Evolutionary conservation across 2,113 vertebrate genomes (phyloP).

Genomic region (Oreochromis niloticus): DNA sequence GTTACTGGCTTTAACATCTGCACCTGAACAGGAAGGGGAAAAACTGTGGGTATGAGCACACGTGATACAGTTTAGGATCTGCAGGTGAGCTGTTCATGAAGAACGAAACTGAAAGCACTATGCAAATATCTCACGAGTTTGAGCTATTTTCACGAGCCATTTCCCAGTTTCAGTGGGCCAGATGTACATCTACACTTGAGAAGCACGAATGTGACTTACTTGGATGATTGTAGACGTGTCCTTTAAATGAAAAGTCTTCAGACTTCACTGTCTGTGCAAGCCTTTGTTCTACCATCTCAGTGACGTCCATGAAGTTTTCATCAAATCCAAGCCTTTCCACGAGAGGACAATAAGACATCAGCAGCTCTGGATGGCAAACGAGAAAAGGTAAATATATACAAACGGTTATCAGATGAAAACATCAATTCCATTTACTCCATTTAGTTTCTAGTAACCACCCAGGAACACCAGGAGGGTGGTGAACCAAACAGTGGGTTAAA

Average conservation of each 20-base stretch:
- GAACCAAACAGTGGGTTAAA: background rate
- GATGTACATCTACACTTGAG: background rate
- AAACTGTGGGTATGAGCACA: background rate
- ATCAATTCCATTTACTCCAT: background rate
- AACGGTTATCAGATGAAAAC: background rate
- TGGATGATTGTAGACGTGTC: slow-evolving; percentile 77
- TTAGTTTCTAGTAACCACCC: background rate
- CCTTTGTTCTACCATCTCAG: slow-evolving; percentile 77
- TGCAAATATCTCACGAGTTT: slow-evolving; percentile 34
- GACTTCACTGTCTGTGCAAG: slow-evolving; percentile 29
- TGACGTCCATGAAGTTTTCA: slow-evolving; percentile 89
- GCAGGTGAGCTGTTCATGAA: background rate
- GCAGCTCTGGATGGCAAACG: slow-evolving; percentile 69
- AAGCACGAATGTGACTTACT: slow-evolving; percentile 58
- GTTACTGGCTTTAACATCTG: slow-evolving; percentile 44
- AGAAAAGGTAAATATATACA: background rate
- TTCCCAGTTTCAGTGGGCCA: slow-evolving; percentile 26
- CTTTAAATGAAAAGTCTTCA: slow-evolving; percentile 55
- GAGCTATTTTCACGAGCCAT: background rate
- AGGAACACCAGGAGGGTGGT: background rate
- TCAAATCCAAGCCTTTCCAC: slow-evolving; percentile 91
- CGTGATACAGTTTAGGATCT: background rate
- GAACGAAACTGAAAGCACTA: slow-evolving; percentile 28
- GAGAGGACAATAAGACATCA: slow-evolving; percentile 79
- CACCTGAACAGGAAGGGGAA: slow-evolving; percentile 46